Evolutionary conservation across 2,113 vertebrate genomes (phyloP), one percentile per base, ranked within the genome.

Genomic region (Pica pica): DNA sequence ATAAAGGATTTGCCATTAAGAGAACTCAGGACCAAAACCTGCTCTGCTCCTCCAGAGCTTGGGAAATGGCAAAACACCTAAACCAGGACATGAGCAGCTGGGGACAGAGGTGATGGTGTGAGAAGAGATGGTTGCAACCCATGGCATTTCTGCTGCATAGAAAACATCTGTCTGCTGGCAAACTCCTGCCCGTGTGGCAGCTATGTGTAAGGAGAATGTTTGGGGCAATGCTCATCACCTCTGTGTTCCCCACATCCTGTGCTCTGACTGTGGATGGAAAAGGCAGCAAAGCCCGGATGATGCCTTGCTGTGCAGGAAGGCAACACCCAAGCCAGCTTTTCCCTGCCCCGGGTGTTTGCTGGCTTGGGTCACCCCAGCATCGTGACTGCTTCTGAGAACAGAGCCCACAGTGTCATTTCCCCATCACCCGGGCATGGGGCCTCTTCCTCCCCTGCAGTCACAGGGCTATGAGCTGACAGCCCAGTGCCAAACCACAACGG

Each of bases 321-420:
- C 94, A 96, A 90, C 91, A 93, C 91, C 93, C 94, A 77, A 39
- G 71, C 27, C 35, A 63, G 73, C 11, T 50, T 61, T 76, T 55
- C 89, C 86, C 64, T 20, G 18, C 88, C 80, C 50, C 2, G 37
- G 31, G 55, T 65, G 60, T 68, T 94, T 71, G 68, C 85, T 88
- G 59, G 57, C 95, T 94, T 16, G 0, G 79, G 86, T 93, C 89
- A 93, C 39, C 71, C 82, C 17, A 10, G 94, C 96, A 95, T 88
- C 13, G 27, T 94, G 93, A 96, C 68, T 6, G 56, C 42, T 41
- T 77, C 55, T 0, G 44, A 95, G 96, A 97, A 96, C 96, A 97
- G 96, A 97, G 95, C 60, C 83, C n/a, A 3, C 93, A 94, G 89
- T 97, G 89, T 97, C 91, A 77, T 15, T 93, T 95, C 93, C 73